These are phyloP conservation scores for Tenthredo notha DNA, from an alignment of 2,888 invertebrate species.

Conservation along the genomic window DNA sequence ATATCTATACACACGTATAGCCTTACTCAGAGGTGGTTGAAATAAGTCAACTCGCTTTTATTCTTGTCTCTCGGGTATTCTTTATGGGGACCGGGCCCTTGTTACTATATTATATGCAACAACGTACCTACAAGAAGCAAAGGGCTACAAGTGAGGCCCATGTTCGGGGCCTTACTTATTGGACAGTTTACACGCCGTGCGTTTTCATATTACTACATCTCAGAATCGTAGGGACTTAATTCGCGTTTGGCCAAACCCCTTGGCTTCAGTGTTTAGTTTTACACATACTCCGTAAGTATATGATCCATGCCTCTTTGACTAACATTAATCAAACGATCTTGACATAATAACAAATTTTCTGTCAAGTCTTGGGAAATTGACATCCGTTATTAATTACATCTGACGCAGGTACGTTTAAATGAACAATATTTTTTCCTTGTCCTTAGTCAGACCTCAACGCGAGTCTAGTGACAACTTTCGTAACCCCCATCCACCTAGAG, in stretches of 20 bases:
- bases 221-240: slow-evolving; percentile 34
- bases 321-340: slow-evolving; percentile 15
- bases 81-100: slow-evolving; percentile 67
- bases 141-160: slow-evolving; percentile 67
- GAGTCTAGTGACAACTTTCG: not conserved
- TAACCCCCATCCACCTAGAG: not conserved
- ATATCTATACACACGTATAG: slow-evolving; percentile 16
- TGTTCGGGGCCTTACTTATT: slow-evolving; percentile 76
- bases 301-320: not conserved
- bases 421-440: not conserved
- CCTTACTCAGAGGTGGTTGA: slow-evolving; percentile 64
- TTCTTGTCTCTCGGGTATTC: slow-evolving; percentile 74
- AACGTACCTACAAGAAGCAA: slow-evolving; percentile 67
- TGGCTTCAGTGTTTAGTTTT: not conserved
- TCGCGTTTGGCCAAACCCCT: slow-evolving; percentile 24
- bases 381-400: slow-evolving; percentile 20
- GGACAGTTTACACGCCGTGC: slow-evolving; percentile 75
- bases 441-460: not conserved
- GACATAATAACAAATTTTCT: slow-evolving; percentile 7
- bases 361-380: slow-evolving; percentile 31
- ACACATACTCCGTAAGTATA: not conserved
- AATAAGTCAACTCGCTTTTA: slow-evolving; percentile 76
- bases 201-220: slow-evolving; percentile 61
- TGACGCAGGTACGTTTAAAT: slow-evolving; percentile 20
- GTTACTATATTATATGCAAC: slow-evolving; percentile 63